Evolutionary conservation across 1,140 invertebrate species (phyloP).

Genomic region (Augochlora pura): DNA sequence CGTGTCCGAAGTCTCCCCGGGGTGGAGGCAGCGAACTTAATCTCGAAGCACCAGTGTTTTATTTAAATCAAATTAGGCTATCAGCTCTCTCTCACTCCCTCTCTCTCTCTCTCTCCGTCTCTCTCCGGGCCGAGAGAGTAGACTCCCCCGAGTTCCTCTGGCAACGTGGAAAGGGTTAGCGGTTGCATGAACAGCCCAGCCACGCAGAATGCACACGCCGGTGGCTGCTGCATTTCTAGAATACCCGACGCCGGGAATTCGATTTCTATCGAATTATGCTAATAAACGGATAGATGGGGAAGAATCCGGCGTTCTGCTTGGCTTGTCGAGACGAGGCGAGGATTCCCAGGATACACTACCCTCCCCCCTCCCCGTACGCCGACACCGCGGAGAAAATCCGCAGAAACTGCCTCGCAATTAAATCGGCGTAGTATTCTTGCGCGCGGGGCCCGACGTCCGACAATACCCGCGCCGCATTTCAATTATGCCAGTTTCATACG

Average conservation of each 20-base stretch:
- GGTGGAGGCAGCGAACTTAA: conserved; percentile 16
- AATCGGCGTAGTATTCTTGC: too few species aligned
- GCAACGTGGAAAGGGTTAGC: background rate
- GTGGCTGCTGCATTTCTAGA: conserved; percentile 9
- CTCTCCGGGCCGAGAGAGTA: background rate
- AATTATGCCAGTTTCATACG: too few species aligned
- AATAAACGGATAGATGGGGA: conserved; percentile 29
- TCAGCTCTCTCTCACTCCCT: too few species aligned
- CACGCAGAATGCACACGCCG: background rate
- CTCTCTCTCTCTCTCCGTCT: too few species aligned
- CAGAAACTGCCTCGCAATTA: too few species aligned
- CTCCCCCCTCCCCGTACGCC: too few species aligned
- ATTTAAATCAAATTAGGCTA: conserved; percentile 11
- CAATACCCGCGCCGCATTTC: too few species aligned
- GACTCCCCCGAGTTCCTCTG: background rate
- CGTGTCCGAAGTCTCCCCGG: background rate
- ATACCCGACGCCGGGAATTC: conserved; percentile 18
- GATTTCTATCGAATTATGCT: conserved; percentile 43
- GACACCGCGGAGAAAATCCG: too few species aligned
- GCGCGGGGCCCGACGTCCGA: too few species aligned
- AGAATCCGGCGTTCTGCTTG: background rate
- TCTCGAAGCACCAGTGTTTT: conserved; percentile 9
- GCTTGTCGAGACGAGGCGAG: too few species aligned
- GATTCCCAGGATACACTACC: too few species aligned
- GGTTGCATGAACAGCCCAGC: background rate